These are phyloP conservation scores for Sphaerodactylus townsendi DNA, from an alignment of 2,113 vertebrate species.

Conservation along the genomic window DNA sequence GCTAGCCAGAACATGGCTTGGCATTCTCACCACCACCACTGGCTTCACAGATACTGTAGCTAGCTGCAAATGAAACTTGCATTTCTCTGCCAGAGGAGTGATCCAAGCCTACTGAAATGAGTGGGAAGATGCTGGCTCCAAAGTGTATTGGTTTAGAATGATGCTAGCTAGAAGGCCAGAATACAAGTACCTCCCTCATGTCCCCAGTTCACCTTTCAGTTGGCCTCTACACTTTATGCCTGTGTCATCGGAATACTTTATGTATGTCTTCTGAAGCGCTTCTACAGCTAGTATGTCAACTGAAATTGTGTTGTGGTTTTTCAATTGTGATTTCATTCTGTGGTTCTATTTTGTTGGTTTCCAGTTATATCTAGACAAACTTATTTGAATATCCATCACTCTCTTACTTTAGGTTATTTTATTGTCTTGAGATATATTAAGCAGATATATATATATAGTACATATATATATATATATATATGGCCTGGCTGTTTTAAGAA, in stretches of 20 bases:
- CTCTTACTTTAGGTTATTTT: neutral
- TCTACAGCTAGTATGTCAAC: neutral
- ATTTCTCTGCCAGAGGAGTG: neutral
- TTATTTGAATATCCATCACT: neutral
- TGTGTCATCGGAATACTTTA: neutral
- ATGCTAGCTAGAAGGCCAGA: neutral
- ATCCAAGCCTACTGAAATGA: neutral
- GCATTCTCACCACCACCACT: neutral
- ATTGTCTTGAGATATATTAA: neutral
- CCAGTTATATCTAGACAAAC: neutral
- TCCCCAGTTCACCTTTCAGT: neutral
- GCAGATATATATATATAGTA: neutral
- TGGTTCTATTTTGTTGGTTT: neutral
- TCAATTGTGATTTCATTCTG: neutral
- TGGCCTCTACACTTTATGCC: neutral
- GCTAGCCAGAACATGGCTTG: neutral
- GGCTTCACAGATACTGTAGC: neutral
- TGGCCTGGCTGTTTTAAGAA: neutral
- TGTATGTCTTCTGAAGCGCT: neutral
- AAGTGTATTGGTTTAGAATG: neutral
- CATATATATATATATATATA: neutral
- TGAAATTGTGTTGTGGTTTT: neutral
- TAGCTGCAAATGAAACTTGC: neutral
- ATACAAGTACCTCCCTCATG: neutral
- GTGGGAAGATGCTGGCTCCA: neutral